Evolutionary conservation across 2,888 invertebrate genomes (phyloP), one percentile per base, ranked within the genome.

Genomic region (Hirtodrosophila duncani): DNA sequence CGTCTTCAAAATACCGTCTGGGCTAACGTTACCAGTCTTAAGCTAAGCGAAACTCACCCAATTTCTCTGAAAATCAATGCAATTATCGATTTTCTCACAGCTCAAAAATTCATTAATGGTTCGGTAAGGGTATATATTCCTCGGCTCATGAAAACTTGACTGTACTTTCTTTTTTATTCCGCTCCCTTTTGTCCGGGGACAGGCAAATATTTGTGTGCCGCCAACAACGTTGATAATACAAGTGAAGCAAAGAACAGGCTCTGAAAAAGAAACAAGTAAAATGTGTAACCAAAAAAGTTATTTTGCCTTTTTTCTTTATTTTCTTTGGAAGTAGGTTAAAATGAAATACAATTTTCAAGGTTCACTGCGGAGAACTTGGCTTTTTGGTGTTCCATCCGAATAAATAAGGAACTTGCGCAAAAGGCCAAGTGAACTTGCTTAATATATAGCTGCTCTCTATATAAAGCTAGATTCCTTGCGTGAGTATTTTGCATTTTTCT

Each of bases 331-430:
- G 63, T 71, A 62, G 77, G 71, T 67, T 57, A 67, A 70, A 61
- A 64, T 43, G 52, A 63, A 67, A 42, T 48, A 50, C 33, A 59
- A 36, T 58, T 55, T 72, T 80, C 65, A 79, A 72, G 77, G 77
- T 71, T 71, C 68, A 63, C 51, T 68, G 52, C 44, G 14, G 14
- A 53, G 30, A 62, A 52, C 39, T 62, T 60, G 45, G 41, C 45
- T 42, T 42, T 55, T 43, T 21, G 9, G 39, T 31, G 14, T 18
- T 11, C 26, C 11, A 41, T 45, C 36, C 17, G 29, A 43, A 31
- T 36, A 49, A 44, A 46, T 43, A 46, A 42, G 51, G 45, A 44
- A 33, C 48, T 52, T 52, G 29, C 11, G 20, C 29, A 34, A 69
- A 74, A 79, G 71, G 71, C 74, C 75, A 74, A 74, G 63, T 41